Evolutionary conservation across 92 coral and sea anemone species (phyloP).

Genomic region (Epizoanthus stellaris): DNA sequence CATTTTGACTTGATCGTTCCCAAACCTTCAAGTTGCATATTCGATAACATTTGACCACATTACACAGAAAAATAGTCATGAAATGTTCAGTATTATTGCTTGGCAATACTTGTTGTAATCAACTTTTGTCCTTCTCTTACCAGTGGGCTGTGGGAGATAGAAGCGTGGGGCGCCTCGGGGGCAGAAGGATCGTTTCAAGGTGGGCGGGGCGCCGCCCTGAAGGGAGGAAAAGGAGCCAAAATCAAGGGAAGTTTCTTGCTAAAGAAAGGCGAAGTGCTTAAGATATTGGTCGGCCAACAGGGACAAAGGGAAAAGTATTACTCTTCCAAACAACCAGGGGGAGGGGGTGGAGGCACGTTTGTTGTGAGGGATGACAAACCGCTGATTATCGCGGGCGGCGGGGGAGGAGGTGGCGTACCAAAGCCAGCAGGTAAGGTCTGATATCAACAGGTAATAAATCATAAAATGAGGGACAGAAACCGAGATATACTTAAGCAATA

Average conservation of each 20-base stretch:
- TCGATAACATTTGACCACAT: too few relatives aligned
- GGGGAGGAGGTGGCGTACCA: conserved; percentile 99
- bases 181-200: conserved; percentile 88
- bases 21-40: too few relatives aligned
- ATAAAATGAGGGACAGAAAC: not conserved
- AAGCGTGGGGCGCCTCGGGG: conserved; percentile 96
- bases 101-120: too few relatives aligned
- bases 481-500: too few relatives aligned
- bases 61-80: too few relatives aligned
- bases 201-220: conserved; percentile 69
- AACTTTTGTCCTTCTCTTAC: not conserved
- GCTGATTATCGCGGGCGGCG: conserved; percentile 91
- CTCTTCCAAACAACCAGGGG: conserved; percentile 82
- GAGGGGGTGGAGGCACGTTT: conserved; percentile 98
- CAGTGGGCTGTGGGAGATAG: conserved; percentile 90
- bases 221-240: conserved; percentile 87
- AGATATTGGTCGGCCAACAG: conserved; percentile 90
- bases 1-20: too few relatives aligned
- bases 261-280: conserved; percentile 74
- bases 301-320: conserved; percentile 77
- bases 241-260: conserved; percentile 85
- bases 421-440: conserved; percentile 63
- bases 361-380: conserved; percentile 77
- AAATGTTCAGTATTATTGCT: too few relatives aligned
- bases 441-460: not conserved